phyloP scores from a whole-genome alignment of 1,140 invertebrate genomes.

The Drosophila mayri region DNA sequence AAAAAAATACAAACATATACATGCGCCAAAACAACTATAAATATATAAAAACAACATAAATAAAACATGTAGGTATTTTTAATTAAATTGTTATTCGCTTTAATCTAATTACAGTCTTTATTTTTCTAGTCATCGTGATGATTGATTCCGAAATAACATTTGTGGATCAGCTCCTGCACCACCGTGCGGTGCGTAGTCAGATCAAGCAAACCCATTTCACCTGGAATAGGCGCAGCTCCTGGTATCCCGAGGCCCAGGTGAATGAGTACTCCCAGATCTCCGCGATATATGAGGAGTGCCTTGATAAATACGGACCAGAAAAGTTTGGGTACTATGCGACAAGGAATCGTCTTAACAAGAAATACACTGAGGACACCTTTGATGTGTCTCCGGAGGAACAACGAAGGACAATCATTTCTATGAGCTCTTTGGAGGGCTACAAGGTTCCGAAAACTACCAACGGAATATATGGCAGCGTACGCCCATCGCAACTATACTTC shows the following conservation, averaged over 20 bases:
- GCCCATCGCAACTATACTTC: conserved; percentile 7
- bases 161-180: conserved; percentile 39
- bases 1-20: background rate
- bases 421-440: conserved; percentile 28
- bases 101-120: background rate
- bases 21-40: background rate
- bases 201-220: background rate
- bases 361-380: background rate
- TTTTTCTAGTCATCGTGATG: background rate
- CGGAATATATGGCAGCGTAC: conserved; percentile 45
- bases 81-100: too few species aligned
- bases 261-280: conserved; percentile 21
- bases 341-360: conserved; percentile 6
- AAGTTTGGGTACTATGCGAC: conserved; percentile 34
- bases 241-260: conserved; percentile 36
- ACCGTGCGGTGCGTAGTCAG: conserved; percentile 2
- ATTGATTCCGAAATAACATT: conserved; percentile 9
- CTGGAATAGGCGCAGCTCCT: conserved; percentile 16
- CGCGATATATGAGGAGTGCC: conserved; percentile 34
- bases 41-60: too few species aligned
- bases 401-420: background rate
- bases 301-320: conserved; percentile 23
- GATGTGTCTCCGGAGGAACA: background rate
- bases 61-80: background rate
- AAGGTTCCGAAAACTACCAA: conserved; percentile 37